phyloP scores from a whole-genome alignment of 1,140 invertebrate species.

The Diachasma alloeum region DNA sequence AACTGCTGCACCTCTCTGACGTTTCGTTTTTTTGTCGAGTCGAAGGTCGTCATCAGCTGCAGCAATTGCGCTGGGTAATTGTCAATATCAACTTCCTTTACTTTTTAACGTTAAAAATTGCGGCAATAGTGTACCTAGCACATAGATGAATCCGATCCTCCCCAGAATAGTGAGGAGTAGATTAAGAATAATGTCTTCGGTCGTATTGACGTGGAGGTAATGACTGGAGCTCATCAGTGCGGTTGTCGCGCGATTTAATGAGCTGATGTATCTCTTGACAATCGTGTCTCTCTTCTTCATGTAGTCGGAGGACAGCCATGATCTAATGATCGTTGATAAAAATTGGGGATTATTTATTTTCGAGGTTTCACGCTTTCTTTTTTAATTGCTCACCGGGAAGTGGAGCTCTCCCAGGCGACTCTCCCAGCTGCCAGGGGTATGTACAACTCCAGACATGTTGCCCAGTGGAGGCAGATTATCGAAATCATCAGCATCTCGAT shows the following conservation, averaged over 20 bases:
- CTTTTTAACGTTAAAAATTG: not conserved
- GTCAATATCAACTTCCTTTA: slow-evolving; percentile 4
- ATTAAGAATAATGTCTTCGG: slow-evolving; percentile 55
- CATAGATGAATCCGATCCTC: slow-evolving; percentile 50
- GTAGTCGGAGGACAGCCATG: slow-evolving; percentile 47
- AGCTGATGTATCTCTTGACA: slow-evolving; percentile 43
- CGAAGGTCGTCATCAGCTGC: slow-evolving; percentile 41
- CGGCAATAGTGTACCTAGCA: slow-evolving; percentile 42
- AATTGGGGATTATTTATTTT: not conserved
- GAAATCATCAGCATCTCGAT: slow-evolving; percentile 41
- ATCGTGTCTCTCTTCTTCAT: slow-evolving; percentile 41
- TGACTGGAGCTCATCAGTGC: slow-evolving; percentile 49
- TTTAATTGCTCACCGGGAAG: slow-evolving; percentile 14
- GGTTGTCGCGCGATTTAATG: slow-evolving; percentile 50
- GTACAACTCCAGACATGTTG: slow-evolving; percentile 53
- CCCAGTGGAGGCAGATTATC: slow-evolving; percentile 49
- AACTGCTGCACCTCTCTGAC: slow-evolving; percentile 47
- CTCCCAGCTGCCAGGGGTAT: slow-evolving; percentile 39
- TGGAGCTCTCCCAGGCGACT: slow-evolving; percentile 11
- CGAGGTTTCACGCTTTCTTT: not conserved
- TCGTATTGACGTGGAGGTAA: slow-evolving; percentile 41
- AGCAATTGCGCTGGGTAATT: slow-evolving; percentile 41
- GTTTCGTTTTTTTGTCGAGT: slow-evolving; percentile 41
- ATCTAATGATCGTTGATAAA: slow-evolving; percentile 32
- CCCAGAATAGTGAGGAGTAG: slow-evolving; percentile 47